phyloP scores from a whole-genome alignment of 2,113 vertebrate genomes.

The Megaceryle torquata region DNA sequence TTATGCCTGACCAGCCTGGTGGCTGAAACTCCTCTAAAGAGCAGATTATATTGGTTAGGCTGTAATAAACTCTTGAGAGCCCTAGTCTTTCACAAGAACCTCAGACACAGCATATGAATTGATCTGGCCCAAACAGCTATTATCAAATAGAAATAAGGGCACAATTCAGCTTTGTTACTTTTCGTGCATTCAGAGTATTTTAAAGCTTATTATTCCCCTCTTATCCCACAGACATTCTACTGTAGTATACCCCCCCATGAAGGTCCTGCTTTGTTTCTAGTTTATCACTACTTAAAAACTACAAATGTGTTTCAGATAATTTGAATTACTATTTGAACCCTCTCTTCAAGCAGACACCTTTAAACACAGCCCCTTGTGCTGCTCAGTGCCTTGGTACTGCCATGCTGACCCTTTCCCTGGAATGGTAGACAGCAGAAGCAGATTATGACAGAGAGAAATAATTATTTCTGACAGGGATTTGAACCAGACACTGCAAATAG shows the following conservation, averaged over 20 bases:
- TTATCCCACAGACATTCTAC: not conserved
- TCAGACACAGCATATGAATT: not conserved
- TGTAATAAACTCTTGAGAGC: not conserved
- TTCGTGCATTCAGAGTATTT: not conserved
- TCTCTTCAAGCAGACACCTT: not conserved
- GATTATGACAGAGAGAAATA: constrained; percentile 8
- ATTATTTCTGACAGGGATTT: constrained; percentile 43
- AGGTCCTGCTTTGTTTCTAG: not conserved
- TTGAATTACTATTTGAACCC: not conserved
- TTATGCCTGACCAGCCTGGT: not conserved
- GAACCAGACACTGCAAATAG: constrained; percentile 6
- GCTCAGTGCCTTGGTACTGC: not conserved
- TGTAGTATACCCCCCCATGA: not conserved
- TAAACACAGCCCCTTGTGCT: not conserved
- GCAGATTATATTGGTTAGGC: not conserved
- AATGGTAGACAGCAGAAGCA: constrained; percentile 10
- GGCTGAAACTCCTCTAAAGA: not conserved
- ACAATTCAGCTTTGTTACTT: not conserved
- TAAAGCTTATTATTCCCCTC: not conserved
- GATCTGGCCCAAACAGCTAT: not conserved
- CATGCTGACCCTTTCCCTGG: constrained; percentile 46
- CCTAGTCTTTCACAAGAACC: not conserved
- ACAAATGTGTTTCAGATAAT: not conserved
- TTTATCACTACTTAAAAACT: not conserved
- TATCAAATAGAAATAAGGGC: not conserved